These are phyloP conservation scores for Eupeodes corollae DNA, from an alignment of 1,140 invertebrate species.

Conservation along the genomic window DNA sequence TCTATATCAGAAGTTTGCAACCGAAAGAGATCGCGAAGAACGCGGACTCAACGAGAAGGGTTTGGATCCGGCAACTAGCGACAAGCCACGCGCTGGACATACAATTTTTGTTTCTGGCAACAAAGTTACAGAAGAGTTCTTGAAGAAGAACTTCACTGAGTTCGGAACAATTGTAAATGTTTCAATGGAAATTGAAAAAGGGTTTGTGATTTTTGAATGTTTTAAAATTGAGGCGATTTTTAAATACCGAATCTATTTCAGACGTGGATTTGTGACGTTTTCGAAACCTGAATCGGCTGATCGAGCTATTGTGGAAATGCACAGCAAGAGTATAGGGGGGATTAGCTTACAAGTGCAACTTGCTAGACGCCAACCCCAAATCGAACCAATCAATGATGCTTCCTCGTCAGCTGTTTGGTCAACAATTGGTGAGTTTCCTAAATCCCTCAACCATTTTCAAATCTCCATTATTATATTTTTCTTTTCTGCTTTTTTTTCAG, in stretches of 20 bases:
- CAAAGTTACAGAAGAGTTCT: slow-evolving; percentile 70
- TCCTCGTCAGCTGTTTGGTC: slow-evolving; percentile 69
- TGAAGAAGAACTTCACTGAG: slow-evolving; percentile 65
- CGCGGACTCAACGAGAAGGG: slow-evolving; percentile 42
- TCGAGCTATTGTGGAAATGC: slow-evolving; percentile 76
- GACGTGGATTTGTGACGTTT: slow-evolving; percentile 85
- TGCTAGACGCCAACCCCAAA: slow-evolving; percentile 68
- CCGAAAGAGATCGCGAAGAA: slow-evolving; percentile 49
- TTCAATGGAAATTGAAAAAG: slow-evolving; percentile 80
- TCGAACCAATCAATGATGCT: slow-evolving; percentile 66
- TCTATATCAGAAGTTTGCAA: slow-evolving; percentile 82
- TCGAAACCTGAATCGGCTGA: slow-evolving; percentile 79
- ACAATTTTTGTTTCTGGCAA: slow-evolving; percentile 77
- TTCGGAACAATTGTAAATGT: slow-evolving; percentile 77
- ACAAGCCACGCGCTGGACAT: slow-evolving; percentile 64
- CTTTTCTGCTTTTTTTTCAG: no score
- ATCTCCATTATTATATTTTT: slow-evolving; percentile 7
- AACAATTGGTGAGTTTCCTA: slow-evolving; percentile 51
- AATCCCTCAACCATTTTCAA: no score
- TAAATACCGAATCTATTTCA: slow-evolving; percentile 5
- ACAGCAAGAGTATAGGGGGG: slow-evolving; percentile 67
- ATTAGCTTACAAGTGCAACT: slow-evolving; percentile 67
- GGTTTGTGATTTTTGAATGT: slow-evolving; percentile 42
- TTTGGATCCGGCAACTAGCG: slow-evolving; percentile 30
- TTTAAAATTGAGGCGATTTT: slow-evolving; percentile 2